Evolutionary conservation across 2,113 vertebrate genomes (phyloP), one percentile per base, ranked within the genome.

Genomic region (Ctenomys sociabilis): DNA sequence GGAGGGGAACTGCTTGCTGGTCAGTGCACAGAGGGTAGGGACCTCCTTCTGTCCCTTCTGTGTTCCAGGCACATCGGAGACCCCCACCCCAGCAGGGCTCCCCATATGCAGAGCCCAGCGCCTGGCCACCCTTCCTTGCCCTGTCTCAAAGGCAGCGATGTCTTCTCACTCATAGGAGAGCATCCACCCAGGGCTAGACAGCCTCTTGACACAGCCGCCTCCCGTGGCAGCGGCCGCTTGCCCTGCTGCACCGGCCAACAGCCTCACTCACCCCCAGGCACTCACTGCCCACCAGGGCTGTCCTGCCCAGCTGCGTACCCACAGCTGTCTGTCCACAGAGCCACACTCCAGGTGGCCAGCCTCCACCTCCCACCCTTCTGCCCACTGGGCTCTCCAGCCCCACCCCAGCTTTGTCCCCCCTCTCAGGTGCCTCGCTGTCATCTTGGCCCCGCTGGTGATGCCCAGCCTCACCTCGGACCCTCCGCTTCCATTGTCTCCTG

Each of bases 401-500:
- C 32, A 30, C 35, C 49, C 57, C 3, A 1, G 22, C 21, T 3
- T 3, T 40, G 37, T 11, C 4, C 37, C 22, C 37, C 43, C 54
- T 19, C 12, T n/a, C 13, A 32, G 61, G 59, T 12, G 19, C 28
- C 12, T 61, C 49, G 3, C 30, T 9, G 19, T 12, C 70, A 21
- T 4, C 28, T 59, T 24, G 1, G 24, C 54, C 1, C 0, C 24
- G 7, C 24, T 85, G 57, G 57, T 16, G 72, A 40, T 70, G 2
- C 13, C 37, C 12, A 84, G 49, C 35, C 83, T 35, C 59, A 3
- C 16, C 35, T 35, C 0, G 3, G 73, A 28, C 32, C 73, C 73
- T 81, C 63, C 0, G 4, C 28, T 17, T 0, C 8, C 0, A 17
- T 28, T n/a, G 10, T 35, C n/a, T 52, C 68, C 0, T 0, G 21